Percentiles rank a stretch among this genome's conserved stretches.
Evolutionary conservation across 1,140 invertebrate genomes (phyloP).

Genomic region (Ptiloglossa arizonensis): DNA sequence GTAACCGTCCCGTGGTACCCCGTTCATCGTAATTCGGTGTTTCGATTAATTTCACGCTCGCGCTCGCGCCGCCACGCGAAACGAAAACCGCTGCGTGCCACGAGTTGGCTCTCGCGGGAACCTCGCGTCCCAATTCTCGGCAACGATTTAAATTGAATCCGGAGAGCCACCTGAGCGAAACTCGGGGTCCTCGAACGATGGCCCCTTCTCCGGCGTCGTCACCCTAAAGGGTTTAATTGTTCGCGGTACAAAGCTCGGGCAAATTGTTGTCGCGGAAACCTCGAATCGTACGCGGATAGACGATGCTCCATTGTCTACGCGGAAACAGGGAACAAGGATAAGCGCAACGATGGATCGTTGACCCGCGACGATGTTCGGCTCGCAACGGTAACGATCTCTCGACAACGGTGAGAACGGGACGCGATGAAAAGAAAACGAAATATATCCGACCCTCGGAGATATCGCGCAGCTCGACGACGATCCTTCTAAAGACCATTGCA

Average conservation of each 20-base stretch:
- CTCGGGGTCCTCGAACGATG: too few relatives aligned
- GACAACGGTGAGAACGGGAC: neutral
- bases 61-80: neutral
- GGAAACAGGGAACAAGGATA: too few relatives aligned
- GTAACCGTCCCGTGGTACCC: neutral
- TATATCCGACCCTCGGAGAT: neutral
- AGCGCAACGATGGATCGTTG: too few relatives aligned
- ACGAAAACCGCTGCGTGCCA: slow-evolving; percentile 1
- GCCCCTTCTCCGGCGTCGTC: too few relatives aligned
- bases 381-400: neutral
- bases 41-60: slow-evolving; percentile 30
- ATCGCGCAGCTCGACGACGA: too few relatives aligned
- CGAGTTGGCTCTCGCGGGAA: neutral
- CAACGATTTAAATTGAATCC: neutral
- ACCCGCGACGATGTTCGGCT: too few relatives aligned
- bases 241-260: neutral
- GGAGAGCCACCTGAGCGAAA: neutral
- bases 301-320: too few relatives aligned
- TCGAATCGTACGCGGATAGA: too few relatives aligned
- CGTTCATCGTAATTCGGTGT: slow-evolving; percentile 17
- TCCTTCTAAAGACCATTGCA: neutral
- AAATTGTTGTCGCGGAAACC: neutral
- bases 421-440: too few relatives aligned
- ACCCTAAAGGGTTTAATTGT: neutral
- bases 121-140: neutral